Base-by-base conservation (phyloP, 2,888 invertebrate species). In the Coelopa pilipes region DNA sequence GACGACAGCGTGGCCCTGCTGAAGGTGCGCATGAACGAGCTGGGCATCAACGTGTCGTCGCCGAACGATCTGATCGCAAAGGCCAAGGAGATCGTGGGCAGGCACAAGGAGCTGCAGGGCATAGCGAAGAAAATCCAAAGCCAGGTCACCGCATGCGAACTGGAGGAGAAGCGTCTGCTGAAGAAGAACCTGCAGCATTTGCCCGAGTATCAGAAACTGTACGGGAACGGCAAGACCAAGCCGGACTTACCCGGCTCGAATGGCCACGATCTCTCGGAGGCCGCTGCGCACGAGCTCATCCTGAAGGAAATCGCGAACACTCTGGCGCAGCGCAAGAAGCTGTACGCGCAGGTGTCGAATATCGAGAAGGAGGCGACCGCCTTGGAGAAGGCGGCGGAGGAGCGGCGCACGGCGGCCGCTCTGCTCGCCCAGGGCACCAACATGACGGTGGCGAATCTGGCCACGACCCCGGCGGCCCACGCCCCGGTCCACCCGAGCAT, bases 41-140 rank as follows among this genome's bases (percentile, higher is more conserved):
- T 98, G 79, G 96, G 95, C 76, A 96, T 97, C 76, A 94, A 94
- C 87, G 95, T 95, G 19, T 93, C 91, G 72, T 94, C 94, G 76
- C 95, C 96, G 0, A 94, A 94, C 72, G 96, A 96, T 87, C 89
- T 96, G 74, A 89, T 96, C 74, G 92, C 94, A 7, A 94, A 95
- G 87, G 95, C 96, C 70, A 96, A 95, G 85, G 95, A 96, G 88
- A 98, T 98, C 81, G 97, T 98, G 47, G 92, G 95, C 73, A 90
- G 95, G 46, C 97, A 98, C 86, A 97, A 96, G 86, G 96, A 97
- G 84, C 88, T 97, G 74, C 97, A 97, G 88, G 93, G 93, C 76
- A 94, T 96, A 88, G 96, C 95, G 1, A 93, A 93, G 83, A 93
- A 93, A 85, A 89, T 98, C 76, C 96, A 97, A 85, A 91, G 92